Conservation (phyloP, 2,888 invertebrate species). For the Trissolcus brochymenae region DNA sequence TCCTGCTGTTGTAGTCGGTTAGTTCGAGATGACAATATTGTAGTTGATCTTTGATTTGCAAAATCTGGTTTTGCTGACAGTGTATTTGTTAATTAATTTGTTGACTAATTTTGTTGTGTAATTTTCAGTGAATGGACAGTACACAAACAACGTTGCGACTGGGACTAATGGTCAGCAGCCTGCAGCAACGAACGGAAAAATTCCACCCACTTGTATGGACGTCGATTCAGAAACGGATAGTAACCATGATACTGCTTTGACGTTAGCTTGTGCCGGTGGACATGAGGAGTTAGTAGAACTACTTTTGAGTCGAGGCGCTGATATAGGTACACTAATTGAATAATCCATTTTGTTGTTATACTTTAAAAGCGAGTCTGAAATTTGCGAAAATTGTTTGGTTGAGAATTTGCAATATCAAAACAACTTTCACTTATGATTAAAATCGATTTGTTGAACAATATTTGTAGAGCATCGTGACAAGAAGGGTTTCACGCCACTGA, state of each 20-base stretch:
- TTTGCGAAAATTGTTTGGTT: no score
- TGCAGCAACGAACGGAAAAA: slow-evolving; percentile 61
- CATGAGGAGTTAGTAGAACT: slow-evolving; percentile 97
- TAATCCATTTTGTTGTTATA: no score
- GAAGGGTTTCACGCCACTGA: slow-evolving; percentile 98
- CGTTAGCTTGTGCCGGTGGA: slow-evolving; percentile 97
- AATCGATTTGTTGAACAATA: no score
- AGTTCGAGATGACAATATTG: slow-evolving; percentile 46
- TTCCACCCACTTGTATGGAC: slow-evolving; percentile 85
- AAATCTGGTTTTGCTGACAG: not conserved
- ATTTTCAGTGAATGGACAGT: slow-evolving; percentile 58
- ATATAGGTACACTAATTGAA: slow-evolving; percentile 80
- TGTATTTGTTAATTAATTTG: not conserved
- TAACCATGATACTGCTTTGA: slow-evolving; percentile 98
- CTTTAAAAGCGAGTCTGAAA: not conserved
- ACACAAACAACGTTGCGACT: slow-evolving; percentile 65
- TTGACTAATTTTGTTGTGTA: not conserved
- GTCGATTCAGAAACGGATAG: slow-evolving; percentile 99
- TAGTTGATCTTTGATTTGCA: not conserved
- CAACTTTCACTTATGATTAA: no score
- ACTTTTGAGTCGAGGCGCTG: slow-evolving; percentile 92
- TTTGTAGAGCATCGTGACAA: slow-evolving; percentile 96
- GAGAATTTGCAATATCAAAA: no score
- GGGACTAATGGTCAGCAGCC: slow-evolving; percentile 63
- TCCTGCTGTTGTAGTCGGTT: slow-evolving; percentile 75